These are phyloP conservation scores for Ormyrus thymus DNA, from an alignment of 2,888 invertebrate species.

Conservation along the genomic window DNA sequence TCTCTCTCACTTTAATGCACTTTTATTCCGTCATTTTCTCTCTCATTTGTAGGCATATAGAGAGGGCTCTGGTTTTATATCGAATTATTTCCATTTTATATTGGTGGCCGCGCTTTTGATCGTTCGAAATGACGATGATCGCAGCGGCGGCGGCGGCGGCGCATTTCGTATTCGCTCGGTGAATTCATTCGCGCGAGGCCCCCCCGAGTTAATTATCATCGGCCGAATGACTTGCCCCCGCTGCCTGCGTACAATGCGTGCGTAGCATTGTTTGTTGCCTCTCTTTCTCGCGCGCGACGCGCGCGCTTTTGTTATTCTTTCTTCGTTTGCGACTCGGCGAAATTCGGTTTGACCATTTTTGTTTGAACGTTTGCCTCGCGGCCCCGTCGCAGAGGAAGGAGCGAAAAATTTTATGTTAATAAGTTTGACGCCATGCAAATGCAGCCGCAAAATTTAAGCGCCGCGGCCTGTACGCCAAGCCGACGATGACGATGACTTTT, in stretches of 20 bases:
- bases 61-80: slow-evolving; percentile 58
- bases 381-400: not conserved
- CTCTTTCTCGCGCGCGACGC: not conserved
- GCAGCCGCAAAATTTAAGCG: not conserved
- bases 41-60: not conserved
- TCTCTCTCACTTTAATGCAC: slow-evolving; percentile 23
- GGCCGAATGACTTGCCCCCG: slow-evolving; percentile 58
- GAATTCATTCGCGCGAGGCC: slow-evolving; percentile 55
- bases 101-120: slow-evolving; percentile 62
- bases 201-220: slow-evolving; percentile 64
- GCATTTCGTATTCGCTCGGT: slow-evolving; percentile 61
- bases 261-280: slow-evolving; percentile 22
- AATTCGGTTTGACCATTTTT: slow-evolving; percentile 46
- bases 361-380: slow-evolving; percentile 13
- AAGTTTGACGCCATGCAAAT: slow-evolving; percentile 40
- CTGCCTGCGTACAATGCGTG: slow-evolving; percentile 1
- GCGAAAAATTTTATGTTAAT: slow-evolving; percentile 51
- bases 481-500: slow-evolving; percentile 3
- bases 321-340: slow-evolving; percentile 30
- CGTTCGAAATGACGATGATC: slow-evolving; percentile 59
- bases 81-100: slow-evolving; percentile 68
- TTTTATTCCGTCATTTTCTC: slow-evolving; percentile 35
- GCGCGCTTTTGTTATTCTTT: slow-evolving; percentile 54
- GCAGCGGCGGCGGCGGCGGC: slow-evolving; percentile 38
- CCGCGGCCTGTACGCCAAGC: not conserved